Base-by-base conservation (phyloP, 2,113 vertebrate genomes). In the Chaenogobius annularis region DNA sequence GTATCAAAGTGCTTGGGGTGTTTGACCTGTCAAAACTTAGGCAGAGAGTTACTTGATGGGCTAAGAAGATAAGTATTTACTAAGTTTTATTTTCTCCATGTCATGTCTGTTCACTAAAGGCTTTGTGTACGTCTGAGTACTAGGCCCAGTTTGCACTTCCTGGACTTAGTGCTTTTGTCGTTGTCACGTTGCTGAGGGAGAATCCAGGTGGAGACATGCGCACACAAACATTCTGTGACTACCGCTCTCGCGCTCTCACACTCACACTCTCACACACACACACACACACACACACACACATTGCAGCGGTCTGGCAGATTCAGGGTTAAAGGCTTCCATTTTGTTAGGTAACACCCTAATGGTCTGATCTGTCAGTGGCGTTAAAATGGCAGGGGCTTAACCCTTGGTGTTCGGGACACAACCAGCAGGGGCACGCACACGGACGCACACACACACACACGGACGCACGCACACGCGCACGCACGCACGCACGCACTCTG, bases 291-390 rank as follows among this genome's bases (percentile, higher is more conserved):
- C 70, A 55, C 78, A 69, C 55, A 70, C 48, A 74, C 61, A 75
- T 6, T 7, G 56, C 66, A 63, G 31, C 47, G 68, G 72, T 81
- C 74, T 50, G 88, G 93, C 84, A 85, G 89, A 90, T 79, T 83
- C 93, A 94, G 94, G 92, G 95, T 96, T 97, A 96, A 96, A 89
- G 85, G 86, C 94, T 95, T 94, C 94, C 94, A 95, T 96, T 96
- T 97, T 95, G 95, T 96, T 96, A 94, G 94, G 94, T 94, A 95
- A 95, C 93, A 94, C 95, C 92, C 95, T 95, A 85, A 94, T 94
- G 94, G 95, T 94, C 95, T 94, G 88, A 92, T 95, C 94, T 83
- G 93, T 92, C 94, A 95, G 93, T 96, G 94, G 93, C 91, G 93
- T 94, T 94, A 95, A 96, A 96, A 96, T 96, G 96, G 95, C 94